A percentile compares a stretch with the other conserved stretches of the same genome.
Evolutionary conservation across 1,140 invertebrate species (phyloP).

Genomic region (Saccostrea glomerata): DNA sequence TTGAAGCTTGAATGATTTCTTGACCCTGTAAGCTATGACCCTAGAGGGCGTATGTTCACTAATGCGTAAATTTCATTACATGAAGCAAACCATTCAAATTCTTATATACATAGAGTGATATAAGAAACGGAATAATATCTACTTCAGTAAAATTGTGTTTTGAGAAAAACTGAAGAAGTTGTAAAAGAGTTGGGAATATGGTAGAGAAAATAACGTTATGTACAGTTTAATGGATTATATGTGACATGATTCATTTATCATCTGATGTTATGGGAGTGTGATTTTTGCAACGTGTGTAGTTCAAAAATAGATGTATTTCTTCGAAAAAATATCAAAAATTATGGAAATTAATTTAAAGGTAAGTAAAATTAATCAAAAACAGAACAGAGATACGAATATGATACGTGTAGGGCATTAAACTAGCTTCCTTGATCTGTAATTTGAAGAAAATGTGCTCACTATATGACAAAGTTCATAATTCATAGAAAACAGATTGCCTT

Average conservation of each 20-base stretch:
- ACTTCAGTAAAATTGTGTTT: not conserved
- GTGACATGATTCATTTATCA: not conserved
- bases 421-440: not conserved
- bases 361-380: not conserved
- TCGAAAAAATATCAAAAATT: not conserved
- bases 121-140: not conserved
- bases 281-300: not conserved
- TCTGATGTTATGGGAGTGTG: not conserved
- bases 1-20: slow-evolving; percentile 14
- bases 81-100: slow-evolving; percentile 9
- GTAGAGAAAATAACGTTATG: not conserved
- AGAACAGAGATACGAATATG: not conserved
- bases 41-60: slow-evolving; percentile 13
- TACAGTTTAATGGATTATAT: not conserved
- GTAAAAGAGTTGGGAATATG: not conserved
- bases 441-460: not conserved
- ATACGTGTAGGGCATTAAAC: not conserved
- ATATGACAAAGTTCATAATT: not conserved
- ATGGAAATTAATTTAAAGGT: slow-evolving; percentile 15
- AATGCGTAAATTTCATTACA: slow-evolving; percentile 2
- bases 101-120: not conserved
- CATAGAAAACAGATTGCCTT: too few species aligned
- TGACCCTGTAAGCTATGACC: slow-evolving; percentile 1
- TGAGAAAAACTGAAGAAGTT: not conserved
- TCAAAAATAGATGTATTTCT: not conserved